These are phyloP conservation scores for Chionis minor DNA, from an alignment of 2,113 vertebrate species.

Conservation along the genomic window DNA sequence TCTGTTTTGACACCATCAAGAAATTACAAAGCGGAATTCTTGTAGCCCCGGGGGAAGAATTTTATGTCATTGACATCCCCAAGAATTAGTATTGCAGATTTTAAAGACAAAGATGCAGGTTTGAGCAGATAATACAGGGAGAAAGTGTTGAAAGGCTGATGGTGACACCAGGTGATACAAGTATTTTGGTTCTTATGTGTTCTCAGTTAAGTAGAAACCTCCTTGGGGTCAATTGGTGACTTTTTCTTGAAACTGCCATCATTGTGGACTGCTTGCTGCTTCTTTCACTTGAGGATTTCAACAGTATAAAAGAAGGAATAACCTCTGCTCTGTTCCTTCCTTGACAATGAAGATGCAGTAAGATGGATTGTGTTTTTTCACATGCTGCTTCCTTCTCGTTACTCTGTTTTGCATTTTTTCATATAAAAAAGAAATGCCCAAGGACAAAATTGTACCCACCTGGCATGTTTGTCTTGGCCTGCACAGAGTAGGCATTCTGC, in stretches of 20 bases:
- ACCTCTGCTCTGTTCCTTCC: neutral
- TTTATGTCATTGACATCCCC: fast-evolving
- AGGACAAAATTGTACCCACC: neutral
- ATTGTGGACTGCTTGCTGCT: neutral
- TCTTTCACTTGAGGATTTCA: neutral
- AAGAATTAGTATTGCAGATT: neutral
- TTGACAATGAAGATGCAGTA: neutral
- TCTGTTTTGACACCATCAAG: neutral
- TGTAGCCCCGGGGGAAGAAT: neutral
- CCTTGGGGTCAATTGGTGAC: neutral
- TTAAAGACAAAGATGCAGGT: neutral
- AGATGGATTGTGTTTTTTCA: neutral
- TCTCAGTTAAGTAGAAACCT: neutral
- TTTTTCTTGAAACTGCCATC: neutral
- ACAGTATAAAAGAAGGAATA: neutral
- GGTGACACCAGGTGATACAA: neutral
- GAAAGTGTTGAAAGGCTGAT: neutral
- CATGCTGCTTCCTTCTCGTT: neutral
- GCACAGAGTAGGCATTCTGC: neutral
- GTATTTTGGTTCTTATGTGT: neutral
- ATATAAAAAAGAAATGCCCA: neutral
- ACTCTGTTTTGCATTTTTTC: neutral
- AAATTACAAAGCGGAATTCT: neutral
- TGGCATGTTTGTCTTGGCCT: neutral
- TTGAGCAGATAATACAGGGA: neutral